Base-by-base conservation (phyloP, 2,888 invertebrate species). In the Ptilodon capucinus region DNA sequence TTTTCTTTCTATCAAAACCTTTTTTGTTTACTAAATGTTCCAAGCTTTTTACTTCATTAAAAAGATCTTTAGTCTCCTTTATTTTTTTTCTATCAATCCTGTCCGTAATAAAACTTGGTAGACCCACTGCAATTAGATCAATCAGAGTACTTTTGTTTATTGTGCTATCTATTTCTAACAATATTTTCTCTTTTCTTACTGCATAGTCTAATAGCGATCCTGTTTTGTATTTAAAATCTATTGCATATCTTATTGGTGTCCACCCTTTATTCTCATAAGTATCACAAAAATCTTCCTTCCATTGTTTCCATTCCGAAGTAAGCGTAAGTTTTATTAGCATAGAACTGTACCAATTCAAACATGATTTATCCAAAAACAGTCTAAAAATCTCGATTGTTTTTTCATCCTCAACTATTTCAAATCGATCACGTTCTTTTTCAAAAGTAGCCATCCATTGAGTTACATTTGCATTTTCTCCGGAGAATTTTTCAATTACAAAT, bases 161-260 rank as follows among this genome's bases (percentile, higher is more conserved):
- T 32, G 34, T 16, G 5, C 16, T 34, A 5, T 9, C 16, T 34
- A 34, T 7, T 16, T 34, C 30, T 13, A 46, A 11, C 25, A 64
- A 42, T 5, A 61, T 16, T 44, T 25, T 57, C 36, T 60, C 59
- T 44, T 73, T 71, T 57, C 55, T 70, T 14, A 65, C 11, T 0
- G 71, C 65, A 64, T 71, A 72, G 3, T 74, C 68, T 11, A 71
- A 14, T 42, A 72, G 55, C 0, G 68, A 64, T 5, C 70, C 70
- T 6, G n/a, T 21, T 48, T 60, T 35, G 48, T 68, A 71, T 40
- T 59, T 71, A 45, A 55, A 74, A 3, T 5, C 40, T 9, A 71
- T 7, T 6, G 66, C 64, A 62, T 68, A 61, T 4, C 7, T 67
- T 18, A 50, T 32, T 1, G 51, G 57, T 6, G 58, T 50, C 57